Percentiles rank a stretch among this genome's conserved stretches.
Conservation (phyloP, 30 jellyfish, hydroid and myxozoan species). For the Hydra vulgaris region DNA sequence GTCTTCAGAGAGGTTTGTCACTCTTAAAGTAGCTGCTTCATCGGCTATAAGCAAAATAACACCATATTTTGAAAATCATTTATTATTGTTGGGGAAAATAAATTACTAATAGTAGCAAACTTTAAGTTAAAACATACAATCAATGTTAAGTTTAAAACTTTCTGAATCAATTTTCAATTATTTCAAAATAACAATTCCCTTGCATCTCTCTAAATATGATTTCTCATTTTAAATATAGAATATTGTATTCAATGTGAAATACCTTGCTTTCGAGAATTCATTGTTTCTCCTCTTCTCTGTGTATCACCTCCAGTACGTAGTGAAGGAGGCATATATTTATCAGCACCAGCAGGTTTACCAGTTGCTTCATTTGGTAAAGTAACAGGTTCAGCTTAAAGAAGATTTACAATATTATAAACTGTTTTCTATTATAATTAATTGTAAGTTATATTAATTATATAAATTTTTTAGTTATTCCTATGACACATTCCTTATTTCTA, state of each 20-base stretch:
- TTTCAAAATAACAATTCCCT: too few species aligned
- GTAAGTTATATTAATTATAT: too few species aligned
- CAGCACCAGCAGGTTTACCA: conserved; percentile 52
- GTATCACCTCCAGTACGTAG: conserved; percentile 63
- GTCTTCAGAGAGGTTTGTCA: conserved; percentile 87
- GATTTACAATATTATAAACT: too few species aligned
- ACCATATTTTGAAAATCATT: not conserved
- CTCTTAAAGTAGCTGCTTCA: conserved; percentile 93
- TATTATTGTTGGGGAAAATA: not conserved
- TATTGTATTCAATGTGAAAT: too few species aligned
- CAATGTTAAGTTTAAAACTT: not conserved
- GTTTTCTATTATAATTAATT: not conserved
- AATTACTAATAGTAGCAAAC: conserved; percentile 2
- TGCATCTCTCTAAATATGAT: too few species aligned
- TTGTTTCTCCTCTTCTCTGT: conserved; percentile 83
- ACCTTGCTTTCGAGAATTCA: conserved; percentile 58
- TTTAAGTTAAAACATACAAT: too few species aligned
- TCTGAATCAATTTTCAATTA: too few species aligned
- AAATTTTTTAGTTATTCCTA: too few species aligned
- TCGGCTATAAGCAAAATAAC: conserved; percentile 43
- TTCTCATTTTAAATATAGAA: too few species aligned
- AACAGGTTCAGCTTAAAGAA: conserved; percentile 27
- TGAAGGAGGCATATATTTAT: conserved; percentile 79
- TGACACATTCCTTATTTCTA: too few species aligned
- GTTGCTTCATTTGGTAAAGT: conserved; percentile 13